Percentiles rank a stretch among this genome's conserved stretches.
phyloP scores from a whole-genome alignment of 2,797 vertebrate genomes.

The Gastrophryne carolinensis region DNA sequence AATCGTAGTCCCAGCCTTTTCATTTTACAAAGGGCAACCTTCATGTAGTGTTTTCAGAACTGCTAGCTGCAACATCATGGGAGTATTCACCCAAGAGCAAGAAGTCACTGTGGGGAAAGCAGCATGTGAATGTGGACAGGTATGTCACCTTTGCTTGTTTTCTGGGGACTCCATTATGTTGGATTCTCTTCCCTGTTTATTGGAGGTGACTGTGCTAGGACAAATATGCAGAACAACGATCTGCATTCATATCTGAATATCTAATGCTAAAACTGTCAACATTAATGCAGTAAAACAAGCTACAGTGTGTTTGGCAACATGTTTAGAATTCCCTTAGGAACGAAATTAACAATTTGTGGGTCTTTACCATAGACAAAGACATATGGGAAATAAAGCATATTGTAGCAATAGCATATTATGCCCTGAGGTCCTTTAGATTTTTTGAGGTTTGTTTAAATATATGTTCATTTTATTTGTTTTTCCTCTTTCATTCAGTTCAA shows the following conservation, averaged over 20 bases:
- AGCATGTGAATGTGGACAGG: neutral
- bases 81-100: neutral
- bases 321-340: neutral
- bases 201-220: neutral
- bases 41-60: neutral
- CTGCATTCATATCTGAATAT: constrained; percentile 13
- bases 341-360: neutral
- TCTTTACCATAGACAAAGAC: constrained; percentile 14
- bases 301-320: neutral
- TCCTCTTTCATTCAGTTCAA: too few relatives aligned
- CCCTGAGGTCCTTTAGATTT: neutral
- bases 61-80: neutral
- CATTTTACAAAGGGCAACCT: constrained; percentile 20
- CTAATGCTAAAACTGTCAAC: constrained; percentile 4
- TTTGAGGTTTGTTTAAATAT: neutral
- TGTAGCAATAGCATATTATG: neutral
- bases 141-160: neutral
- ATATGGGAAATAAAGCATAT: constrained; percentile 3
- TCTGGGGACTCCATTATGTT: neutral
- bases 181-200: neutral
- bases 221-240: neutral
- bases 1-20: constrained; percentile 8
- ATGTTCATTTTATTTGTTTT: neutral
- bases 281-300: constrained; percentile 12
- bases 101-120: neutral